Percentiles rank a stretch among this genome's conserved stretches.
Evolutionary conservation across 2,113 vertebrate genomes (phyloP).

Genomic region (Nannobrachium achirus): DNA sequence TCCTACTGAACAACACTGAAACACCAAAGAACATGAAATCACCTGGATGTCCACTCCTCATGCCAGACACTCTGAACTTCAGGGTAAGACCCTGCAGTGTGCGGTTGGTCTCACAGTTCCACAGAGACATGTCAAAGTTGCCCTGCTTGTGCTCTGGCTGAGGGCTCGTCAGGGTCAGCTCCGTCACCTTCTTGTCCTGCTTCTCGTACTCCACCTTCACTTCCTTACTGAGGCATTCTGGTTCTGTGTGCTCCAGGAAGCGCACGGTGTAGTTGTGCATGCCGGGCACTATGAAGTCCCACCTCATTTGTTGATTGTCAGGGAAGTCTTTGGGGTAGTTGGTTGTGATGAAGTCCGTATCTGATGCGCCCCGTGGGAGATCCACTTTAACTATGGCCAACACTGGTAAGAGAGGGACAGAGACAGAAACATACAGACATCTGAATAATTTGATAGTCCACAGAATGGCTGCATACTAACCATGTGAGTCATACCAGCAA

Average conservation of each 20-base stretch:
- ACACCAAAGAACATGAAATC: too few relatives aligned
- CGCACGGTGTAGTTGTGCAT: conserved; percentile 85
- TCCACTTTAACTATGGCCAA: conserved; percentile 82
- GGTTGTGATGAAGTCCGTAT: conserved; percentile 81
- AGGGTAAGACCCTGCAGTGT: conserved; percentile 73
- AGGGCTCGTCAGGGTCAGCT: conserved; percentile 67
- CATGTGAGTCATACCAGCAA: too few relatives aligned
- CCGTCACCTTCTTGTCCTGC: conserved; percentile 52
- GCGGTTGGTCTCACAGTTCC: conserved; percentile 83
- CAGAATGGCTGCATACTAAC: too few relatives aligned
- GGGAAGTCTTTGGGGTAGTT: conserved; percentile 84
- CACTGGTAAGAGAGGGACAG: conserved; percentile 54
- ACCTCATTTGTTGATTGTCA: conserved; percentile 81
- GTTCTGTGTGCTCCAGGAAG: conserved; percentile 77
- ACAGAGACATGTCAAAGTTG: conserved; percentile 86
- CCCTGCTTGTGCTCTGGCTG: conserved; percentile 85
- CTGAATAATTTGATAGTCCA: conserved; percentile 1
- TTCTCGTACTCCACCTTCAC: conserved; percentile 82
- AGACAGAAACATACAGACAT: background rate
- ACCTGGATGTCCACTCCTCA: conserved; percentile 78
- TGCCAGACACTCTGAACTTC: conserved; percentile 81
- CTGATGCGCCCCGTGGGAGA: conserved; percentile 78
- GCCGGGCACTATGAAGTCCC: conserved; percentile 85
- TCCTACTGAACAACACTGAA: too few relatives aligned
- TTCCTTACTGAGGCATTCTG: conserved; percentile 81